Evolutionary conservation across 1,140 invertebrate genomes (phyloP), one percentile per base, ranked within the genome.

Genomic region (Drosophila sechellia): DNA sequence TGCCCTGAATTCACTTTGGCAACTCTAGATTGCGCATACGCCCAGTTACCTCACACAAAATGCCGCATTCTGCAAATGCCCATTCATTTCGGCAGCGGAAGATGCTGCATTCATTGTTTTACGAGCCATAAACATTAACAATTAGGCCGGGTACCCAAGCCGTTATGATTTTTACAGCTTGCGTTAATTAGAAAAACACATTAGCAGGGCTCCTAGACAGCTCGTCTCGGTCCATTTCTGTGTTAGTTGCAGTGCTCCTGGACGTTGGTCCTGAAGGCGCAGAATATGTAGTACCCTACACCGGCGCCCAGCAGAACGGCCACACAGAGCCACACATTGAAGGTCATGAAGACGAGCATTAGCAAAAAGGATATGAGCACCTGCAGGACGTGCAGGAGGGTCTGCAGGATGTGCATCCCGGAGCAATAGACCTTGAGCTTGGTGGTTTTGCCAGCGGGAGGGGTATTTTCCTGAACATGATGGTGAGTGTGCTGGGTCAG

Each of bases 271-370:
- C n/a, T 35, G 4, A 56, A 42, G 17, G 58, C 78, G 31, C 80
- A 98, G 92, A 99, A 99, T 54, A 97, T 93, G 92, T 99, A 98
- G 93, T 98, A 99, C 3, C 98, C 98, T 8, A 96, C 92, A 0
- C 95, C 97, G 15, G 97, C 96, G 0, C 98, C 98, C 2, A 98
- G 80, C 0, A 98, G 95, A 15, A 99, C 95, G 0, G 97, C 96
- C 12, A 97, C 56, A 87, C 98, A 98, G 5, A 99, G 92, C 83
- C 83, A 87, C 6, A 86, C 75, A 25, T 87, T 86, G 48, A 98
- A 99, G 0, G 98, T 99, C 98, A 99, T 99, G 93, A 99, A 99
- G 59, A 99, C 96, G 92, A 99, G 93, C 98, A 99, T 99, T 20
- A 99, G 94, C 79, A 98, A 13, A 96, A 97, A 99, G 10, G 97